phyloP scores from a whole-genome alignment of 2,888 invertebrate species.

The Drosophila nr. medialis region DNA sequence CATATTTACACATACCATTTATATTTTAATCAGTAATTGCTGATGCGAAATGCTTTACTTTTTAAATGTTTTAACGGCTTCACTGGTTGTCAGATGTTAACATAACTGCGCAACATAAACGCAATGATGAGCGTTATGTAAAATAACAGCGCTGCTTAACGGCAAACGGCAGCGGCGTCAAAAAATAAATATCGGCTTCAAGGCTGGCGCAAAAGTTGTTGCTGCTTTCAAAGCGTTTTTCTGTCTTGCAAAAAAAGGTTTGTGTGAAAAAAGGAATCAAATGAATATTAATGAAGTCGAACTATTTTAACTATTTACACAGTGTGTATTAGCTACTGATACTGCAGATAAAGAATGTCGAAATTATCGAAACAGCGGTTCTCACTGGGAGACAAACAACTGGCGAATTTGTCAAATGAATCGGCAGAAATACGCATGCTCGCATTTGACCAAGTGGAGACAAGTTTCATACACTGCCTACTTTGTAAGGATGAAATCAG shows the following conservation, averaged over 20 bases:
- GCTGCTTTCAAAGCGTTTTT: not conserved
- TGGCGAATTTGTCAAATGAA: constrained; percentile 1
- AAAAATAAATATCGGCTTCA: not conserved
- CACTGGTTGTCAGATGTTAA: not conserved
- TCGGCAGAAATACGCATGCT: constrained; percentile 3
- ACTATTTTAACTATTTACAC: not conserved
- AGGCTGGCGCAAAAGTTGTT: not conserved
- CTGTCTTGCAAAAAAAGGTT: not conserved
- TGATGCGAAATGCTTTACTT: not conserved
- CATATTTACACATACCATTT: not conserved
- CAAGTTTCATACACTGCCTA: not conserved
- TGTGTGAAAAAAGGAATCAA: not conserved
- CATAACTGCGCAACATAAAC: not conserved
- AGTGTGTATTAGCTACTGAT: not conserved
- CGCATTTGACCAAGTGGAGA: constrained; percentile 2
- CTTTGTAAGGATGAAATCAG: not conserved
- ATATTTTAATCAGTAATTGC: not conserved
- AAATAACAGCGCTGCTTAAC: not conserved
- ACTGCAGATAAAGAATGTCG: not conserved
- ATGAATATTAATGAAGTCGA: not conserved
- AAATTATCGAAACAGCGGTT: not conserved
- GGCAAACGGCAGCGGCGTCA: not conserved
- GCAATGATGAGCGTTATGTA: not conserved
- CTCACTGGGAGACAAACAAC: not conserved
- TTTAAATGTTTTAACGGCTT: not conserved